Evolutionary conservation across 1,140 invertebrate species (phyloP).

Genomic region (Cydia strobilella): DNA sequence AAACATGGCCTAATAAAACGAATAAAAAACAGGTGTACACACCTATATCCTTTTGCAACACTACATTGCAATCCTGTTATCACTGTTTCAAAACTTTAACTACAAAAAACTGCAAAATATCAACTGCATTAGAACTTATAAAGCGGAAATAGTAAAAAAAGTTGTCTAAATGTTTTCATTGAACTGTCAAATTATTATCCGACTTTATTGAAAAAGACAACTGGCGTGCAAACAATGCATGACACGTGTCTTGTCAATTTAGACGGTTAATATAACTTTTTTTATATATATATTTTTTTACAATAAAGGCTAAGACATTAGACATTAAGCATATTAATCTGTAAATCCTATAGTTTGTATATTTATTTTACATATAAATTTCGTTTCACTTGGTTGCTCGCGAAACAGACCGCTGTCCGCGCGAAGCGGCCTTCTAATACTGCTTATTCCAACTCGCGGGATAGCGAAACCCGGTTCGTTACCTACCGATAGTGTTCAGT

Average conservation of each 20-base stretch:
- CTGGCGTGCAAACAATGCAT: slow-evolving; percentile 35
- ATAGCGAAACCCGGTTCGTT: slow-evolving; percentile 66
- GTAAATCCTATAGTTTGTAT: slow-evolving; percentile 18
- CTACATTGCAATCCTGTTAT: neutral
- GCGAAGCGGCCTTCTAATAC: slow-evolving; percentile 69
- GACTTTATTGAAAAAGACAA: slow-evolving; percentile 38
- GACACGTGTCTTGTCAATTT: slow-evolving; percentile 37
- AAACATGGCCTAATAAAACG: neutral
- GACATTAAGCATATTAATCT: neutral
- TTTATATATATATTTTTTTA: neutral
- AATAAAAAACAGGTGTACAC: neutral
- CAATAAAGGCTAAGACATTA: neutral
- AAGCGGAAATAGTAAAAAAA: slow-evolving; percentile 38
- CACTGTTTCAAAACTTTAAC: neutral
- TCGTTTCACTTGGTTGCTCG: neutral
- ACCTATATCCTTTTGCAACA: slow-evolving; percentile 30
- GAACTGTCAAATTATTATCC: slow-evolving; percentile 65
- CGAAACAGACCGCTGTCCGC: slow-evolving; percentile 55
- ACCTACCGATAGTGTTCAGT: slow-evolving; percentile 39
- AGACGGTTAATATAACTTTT: slow-evolving; percentile 36
- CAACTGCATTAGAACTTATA: neutral
- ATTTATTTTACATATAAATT: slow-evolving; percentile 30
- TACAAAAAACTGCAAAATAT: slow-evolving; percentile 27
- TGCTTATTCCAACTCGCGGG: slow-evolving; percentile 63
- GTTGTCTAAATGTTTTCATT: slow-evolving; percentile 66